A percentile compares a stretch with the other conserved stretches of the same genome.
These are phyloP conservation scores for Hydroisotoma schaefferi DNA, from an alignment of 2,888 invertebrate genomes.

Conservation along the genomic window DNA sequence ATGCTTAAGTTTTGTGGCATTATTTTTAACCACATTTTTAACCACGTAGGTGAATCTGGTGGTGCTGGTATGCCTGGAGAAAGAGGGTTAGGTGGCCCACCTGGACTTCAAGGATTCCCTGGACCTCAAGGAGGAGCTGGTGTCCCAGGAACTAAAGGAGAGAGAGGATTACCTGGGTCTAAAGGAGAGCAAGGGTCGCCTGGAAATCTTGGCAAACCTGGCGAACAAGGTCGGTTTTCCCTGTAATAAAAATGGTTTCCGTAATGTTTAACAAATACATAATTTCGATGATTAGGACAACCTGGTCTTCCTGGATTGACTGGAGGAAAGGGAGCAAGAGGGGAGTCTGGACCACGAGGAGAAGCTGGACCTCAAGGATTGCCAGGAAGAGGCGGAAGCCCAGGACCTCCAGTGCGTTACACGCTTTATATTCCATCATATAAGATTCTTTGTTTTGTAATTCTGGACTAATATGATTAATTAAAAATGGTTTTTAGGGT, in stretches of 20 bases:
- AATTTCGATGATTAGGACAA: slow-evolving; percentile 54
- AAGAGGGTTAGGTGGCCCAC: slow-evolving; percentile 67
- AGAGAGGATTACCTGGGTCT: slow-evolving; percentile 65
- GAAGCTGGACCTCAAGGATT: slow-evolving; percentile 71
- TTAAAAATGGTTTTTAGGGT: slow-evolving; percentile 57
- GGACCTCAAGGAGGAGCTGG: slow-evolving; percentile 66
- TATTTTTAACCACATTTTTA: neutral
- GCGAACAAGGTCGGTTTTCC: slow-evolving; percentile 54
- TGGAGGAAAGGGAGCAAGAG: slow-evolving; percentile 71
- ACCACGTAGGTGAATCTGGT: slow-evolving; percentile 63
- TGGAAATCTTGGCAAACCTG: slow-evolving; percentile 61
- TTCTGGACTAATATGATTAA: slow-evolving; percentile 4
- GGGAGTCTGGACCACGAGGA: slow-evolving; percentile 72
- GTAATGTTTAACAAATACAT: neutral
- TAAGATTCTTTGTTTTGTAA: neutral
- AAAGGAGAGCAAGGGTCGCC: slow-evolving; percentile 72
- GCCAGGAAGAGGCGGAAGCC: slow-evolving; percentile 72
- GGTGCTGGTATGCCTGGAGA: slow-evolving; percentile 72
- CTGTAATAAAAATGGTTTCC: neutral
- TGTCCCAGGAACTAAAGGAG: slow-evolving; percentile 68
- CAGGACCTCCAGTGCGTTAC: slow-evolving; percentile 63
- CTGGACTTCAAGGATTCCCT: slow-evolving; percentile 60
- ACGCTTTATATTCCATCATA: slow-evolving; percentile 5
- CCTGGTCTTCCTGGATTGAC: slow-evolving; percentile 61
- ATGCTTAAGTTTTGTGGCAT: too few species aligned